Percentiles rank a stretch among this genome's conserved stretches.
Evolutionary conservation across 2,888 invertebrate species (phyloP).

Genomic region (Neria commutata): DNA sequence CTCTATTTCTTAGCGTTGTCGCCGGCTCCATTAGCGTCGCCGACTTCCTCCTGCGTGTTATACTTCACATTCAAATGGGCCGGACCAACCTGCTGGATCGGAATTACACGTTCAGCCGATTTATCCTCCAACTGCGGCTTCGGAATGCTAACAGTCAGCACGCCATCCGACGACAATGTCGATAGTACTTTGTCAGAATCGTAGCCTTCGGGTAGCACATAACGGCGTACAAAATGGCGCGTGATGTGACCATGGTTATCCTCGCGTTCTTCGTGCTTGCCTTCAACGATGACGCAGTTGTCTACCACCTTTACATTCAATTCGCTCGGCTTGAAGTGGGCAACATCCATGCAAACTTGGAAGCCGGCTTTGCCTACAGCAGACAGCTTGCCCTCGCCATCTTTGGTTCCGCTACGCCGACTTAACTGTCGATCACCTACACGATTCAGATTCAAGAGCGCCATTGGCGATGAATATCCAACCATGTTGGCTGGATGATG

Average conservation of each 20-base stretch:
- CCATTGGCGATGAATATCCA: too few species aligned
- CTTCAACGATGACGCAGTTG: conserved; percentile 72
- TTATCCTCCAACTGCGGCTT: conserved; percentile 40
- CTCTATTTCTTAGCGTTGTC: too few species aligned
- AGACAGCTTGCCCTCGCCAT: too few species aligned
- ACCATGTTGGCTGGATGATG: too few species aligned
- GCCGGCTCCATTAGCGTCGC: too few species aligned
- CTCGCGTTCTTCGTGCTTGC: conserved; percentile 73
- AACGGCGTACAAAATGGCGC: conserved; percentile 77
- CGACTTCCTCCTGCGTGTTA: too few species aligned
- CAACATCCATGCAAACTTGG: conserved; percentile 72
- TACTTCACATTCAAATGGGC: too few species aligned
- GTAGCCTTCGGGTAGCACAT: conserved; percentile 70
- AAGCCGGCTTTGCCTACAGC: conserved; percentile 73
- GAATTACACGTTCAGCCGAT: conserved; percentile 46
- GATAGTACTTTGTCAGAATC: conserved; percentile 75
- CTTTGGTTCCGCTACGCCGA: too few species aligned
- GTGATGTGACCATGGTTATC: conserved; percentile 78
- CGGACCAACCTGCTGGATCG: conserved; percentile 50
- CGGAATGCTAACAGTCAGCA: conserved; percentile 76
- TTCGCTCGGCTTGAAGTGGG: conserved; percentile 74
- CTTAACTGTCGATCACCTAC: too few species aligned
- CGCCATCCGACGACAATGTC: conserved; percentile 79
- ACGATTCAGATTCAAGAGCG: too few species aligned
- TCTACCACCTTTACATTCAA: conserved; percentile 71